Base-by-base conservation (phyloP, 2,113 vertebrate species). In the Forbesichthys papilliferus region DNA sequence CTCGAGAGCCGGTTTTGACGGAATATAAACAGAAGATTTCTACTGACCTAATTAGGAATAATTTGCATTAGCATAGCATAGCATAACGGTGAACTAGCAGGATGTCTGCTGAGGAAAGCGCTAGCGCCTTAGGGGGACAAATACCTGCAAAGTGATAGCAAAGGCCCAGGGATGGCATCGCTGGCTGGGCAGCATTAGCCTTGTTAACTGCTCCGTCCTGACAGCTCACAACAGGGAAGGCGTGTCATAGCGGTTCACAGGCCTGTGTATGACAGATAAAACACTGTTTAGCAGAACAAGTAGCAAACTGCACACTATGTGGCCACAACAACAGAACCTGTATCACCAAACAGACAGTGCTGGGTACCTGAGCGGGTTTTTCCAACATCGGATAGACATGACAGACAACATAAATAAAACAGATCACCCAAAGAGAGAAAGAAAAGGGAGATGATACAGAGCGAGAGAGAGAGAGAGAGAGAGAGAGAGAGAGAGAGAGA, bases 171-270 rank as follows among this genome's bases (percentile, higher is more conserved):
- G 36, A 64, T 16, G 1, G 53, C 42, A 68, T 73, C 58, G 36
- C 16, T 34, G 62, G 57, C 63, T 77, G 61, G 65, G 73, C 69
- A n/a, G 68, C 64, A 60, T 76, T 74, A 68, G 77, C 83, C 78
- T 64, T 83, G 86, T 84, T 79, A 77, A 86, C 80, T 56, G 68
- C 76, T 82, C 84, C 80, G 70, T 89, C 81, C 84, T 92, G 90
- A 93, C 84, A 88, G 92, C 92, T 73, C 78, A 81, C 83, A 86
- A 80, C 74, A 87, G 91, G 88, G 83, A 80, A 81, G 71, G 79
- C 64, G 88, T 88, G 80, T 64, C 87, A 71, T 79, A 79, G 85
- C 67, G 68, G 76, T 87, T 85, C 86, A 59, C 82, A 79, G 83
- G 91, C 86, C 87, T 89, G 83, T 80, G 80, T 80, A 12, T 73